These are phyloP conservation scores for Diprion similis DNA, from an alignment of 1,140 invertebrate genomes.

Conservation along the genomic window DNA sequence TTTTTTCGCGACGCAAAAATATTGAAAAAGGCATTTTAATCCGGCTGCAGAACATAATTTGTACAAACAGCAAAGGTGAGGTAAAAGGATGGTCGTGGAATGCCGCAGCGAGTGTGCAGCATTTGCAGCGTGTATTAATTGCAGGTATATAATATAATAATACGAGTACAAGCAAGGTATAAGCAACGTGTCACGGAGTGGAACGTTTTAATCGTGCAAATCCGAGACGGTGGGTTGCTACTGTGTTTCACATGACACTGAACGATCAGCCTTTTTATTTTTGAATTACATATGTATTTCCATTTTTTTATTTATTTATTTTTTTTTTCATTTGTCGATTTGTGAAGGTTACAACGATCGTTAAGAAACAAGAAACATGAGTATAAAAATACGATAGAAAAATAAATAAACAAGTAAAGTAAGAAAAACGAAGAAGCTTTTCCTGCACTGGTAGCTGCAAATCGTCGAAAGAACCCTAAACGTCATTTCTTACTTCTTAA, in stretches of 20 bases:
- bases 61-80: no score
- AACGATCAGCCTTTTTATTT: neutral
- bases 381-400: neutral
- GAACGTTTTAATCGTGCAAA: neutral
- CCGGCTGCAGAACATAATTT: no score
- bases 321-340: neutral
- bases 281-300: neutral
- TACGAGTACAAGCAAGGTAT: no score
- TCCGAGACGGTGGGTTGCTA: neutral
- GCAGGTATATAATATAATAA: no score
- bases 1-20: no score
- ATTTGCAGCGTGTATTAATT: no score
- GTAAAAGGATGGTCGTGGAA: no score
- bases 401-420: neutral
- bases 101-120: no score
- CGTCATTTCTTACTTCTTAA: neutral
- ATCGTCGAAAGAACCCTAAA: slow-evolving; percentile 5
- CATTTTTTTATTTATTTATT: no score
- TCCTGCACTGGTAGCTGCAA: neutral
- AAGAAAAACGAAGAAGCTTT: neutral
- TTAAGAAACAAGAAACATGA: neutral
- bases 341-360: neutral
- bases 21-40: no score
- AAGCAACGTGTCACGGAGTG: neutral
- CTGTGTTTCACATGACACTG: neutral